These are phyloP conservation scores for Caiman crocodilus DNA, from an alignment of 2,797 vertebrate genomes.

Conservation along the genomic window DNA sequence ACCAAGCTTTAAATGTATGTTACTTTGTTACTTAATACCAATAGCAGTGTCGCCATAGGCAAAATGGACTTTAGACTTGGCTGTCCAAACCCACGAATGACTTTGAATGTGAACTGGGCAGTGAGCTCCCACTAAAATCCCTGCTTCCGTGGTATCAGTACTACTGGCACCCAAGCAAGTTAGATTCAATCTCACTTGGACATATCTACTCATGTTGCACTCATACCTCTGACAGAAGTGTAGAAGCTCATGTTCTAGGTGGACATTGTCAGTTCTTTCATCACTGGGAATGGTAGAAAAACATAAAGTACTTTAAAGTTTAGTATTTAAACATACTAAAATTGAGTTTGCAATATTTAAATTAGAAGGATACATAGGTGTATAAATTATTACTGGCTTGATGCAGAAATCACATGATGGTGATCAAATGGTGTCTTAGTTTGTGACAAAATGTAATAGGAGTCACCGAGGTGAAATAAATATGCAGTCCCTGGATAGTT, in stretches of 20 bases:
- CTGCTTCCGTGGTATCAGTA: rapidly evolving
- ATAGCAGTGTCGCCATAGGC: background rate
- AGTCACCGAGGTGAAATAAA: background rate
- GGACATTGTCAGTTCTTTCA: background rate
- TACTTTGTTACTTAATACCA: background rate
- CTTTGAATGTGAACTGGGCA: background rate
- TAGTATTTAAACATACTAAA: background rate
- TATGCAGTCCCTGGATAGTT: background rate
- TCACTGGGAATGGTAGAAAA: background rate
- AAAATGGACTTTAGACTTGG: background rate
- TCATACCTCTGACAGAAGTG: background rate
- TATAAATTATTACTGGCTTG: background rate
- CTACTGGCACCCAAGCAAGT: background rate
- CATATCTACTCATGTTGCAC: background rate
- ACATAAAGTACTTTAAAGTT: background rate
- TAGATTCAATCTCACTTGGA: background rate
- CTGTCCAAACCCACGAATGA: background rate
- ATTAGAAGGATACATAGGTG: background rate
- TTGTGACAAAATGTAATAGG: background rate
- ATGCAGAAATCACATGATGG: background rate
- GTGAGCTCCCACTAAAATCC: background rate
- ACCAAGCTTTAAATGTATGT: too few relatives aligned
- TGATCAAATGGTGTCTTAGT: too few relatives aligned
- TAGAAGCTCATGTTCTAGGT: background rate
- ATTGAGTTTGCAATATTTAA: background rate